A percentile compares a stretch with the other conserved stretches of the same genome.
phyloP scores from a whole-genome alignment of 2,113 vertebrate genomes.

The Ardeotis arabs region DNA sequence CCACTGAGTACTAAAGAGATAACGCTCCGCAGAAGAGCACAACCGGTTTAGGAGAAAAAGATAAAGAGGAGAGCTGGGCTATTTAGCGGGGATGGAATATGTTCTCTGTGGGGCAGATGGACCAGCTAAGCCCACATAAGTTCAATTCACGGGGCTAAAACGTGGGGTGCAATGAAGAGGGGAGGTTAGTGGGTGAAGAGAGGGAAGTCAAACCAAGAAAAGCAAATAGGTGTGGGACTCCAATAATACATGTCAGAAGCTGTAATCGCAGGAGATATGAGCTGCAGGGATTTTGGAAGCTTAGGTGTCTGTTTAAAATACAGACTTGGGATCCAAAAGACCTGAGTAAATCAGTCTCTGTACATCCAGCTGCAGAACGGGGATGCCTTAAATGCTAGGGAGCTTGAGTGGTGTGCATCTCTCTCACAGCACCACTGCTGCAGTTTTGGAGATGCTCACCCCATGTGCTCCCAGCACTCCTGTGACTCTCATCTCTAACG shows the following conservation, averaged over 20 bases:
- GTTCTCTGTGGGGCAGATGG: neutral
- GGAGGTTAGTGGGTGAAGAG: neutral
- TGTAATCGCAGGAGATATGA: neutral
- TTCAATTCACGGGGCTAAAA: neutral
- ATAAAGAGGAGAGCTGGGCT: neutral
- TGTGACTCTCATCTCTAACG: neutral
- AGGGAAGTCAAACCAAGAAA: neutral
- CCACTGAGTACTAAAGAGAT: neutral
- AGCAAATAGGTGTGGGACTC: neutral
- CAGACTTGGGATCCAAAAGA: neutral
- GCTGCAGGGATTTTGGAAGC: neutral
- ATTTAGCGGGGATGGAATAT: neutral
- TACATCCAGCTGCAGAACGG: neutral
- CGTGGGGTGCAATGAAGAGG: neutral
- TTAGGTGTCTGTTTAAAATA: neutral
- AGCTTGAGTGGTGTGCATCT: neutral
- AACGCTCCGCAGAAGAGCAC: neutral
- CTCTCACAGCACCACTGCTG: neutral
- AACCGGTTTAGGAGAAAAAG: neutral
- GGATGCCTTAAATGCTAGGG: neutral
- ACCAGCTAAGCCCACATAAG: neutral
- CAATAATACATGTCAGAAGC: neutral
- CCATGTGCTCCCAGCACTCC: neutral
- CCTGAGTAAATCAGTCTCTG: neutral
- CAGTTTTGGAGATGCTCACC: neutral